Evolutionary conservation across 2,888 invertebrate genomes (phyloP).

Genomic region (Zygothrica quintamaculata): DNA sequence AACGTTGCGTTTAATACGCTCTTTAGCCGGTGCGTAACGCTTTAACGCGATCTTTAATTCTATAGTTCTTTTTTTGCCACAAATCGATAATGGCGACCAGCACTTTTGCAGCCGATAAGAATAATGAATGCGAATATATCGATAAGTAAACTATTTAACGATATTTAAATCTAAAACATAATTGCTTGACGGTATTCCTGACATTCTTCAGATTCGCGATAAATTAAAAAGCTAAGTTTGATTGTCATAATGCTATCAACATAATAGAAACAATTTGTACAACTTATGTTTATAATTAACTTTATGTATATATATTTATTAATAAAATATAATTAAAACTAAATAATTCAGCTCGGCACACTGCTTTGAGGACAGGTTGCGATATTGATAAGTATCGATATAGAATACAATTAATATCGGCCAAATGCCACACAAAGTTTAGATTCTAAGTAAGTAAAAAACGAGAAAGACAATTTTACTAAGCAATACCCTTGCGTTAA

Average conservation of each 20-base stretch:
- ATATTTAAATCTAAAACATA: too few relatives aligned
- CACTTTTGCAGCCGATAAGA: conserved; percentile 55
- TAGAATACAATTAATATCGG: conserved; percentile 33
- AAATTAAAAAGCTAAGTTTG: too few relatives aligned
- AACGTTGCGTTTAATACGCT: conserved; percentile 59
- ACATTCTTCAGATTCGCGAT: too few relatives aligned
- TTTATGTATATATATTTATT: too few relatives aligned
- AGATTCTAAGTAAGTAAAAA: conserved; percentile 32
- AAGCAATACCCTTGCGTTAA: background rate
- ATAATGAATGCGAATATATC: background rate
- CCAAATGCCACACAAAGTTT: conserved; percentile 25
- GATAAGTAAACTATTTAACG: background rate
- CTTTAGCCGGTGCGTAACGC: conserved; percentile 68
- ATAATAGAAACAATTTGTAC: too few relatives aligned
- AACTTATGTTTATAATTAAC: too few relatives aligned
- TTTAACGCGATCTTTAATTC: conserved; percentile 68
- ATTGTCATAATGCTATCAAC: too few relatives aligned
- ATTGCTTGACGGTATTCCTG: too few relatives aligned
- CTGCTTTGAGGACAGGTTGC: background rate
- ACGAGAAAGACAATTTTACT: conserved; percentile 1
- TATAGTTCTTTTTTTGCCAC: conserved; percentile 67
- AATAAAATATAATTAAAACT: too few relatives aligned
- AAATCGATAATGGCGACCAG: conserved; percentile 66
- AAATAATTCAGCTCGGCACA: conserved; percentile 5
- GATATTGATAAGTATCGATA: conserved; percentile 22